A percentile compares a stretch with the other conserved stretches of the same genome.
phyloP scores from a whole-genome alignment of 2,797 vertebrate species.

The Eutrigla gurnardus region DNA sequence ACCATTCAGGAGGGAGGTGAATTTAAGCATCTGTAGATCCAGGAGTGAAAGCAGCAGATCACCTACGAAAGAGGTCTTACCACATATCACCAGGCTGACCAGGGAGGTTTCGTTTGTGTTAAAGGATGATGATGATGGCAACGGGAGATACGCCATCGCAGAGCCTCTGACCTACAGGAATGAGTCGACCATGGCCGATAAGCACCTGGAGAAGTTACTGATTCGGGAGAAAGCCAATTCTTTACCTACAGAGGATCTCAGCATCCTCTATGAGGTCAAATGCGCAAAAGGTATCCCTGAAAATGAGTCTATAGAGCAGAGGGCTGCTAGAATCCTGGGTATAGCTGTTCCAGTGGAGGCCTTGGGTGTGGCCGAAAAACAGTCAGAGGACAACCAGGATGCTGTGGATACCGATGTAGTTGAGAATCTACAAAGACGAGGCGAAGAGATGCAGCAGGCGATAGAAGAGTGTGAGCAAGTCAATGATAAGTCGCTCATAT shows the following conservation, averaged over 20 bases:
- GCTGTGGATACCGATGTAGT: not conserved
- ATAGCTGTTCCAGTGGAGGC: constrained; percentile 93
- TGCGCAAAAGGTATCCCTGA: constrained; percentile 88
- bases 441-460: constrained; percentile 66
- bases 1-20: constrained; percentile 46
- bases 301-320: constrained; percentile 92
- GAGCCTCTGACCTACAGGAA: constrained; percentile 75
- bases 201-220: constrained; percentile 82
- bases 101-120: constrained; percentile 57
- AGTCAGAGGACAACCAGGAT: constrained; percentile 38
- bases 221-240: constrained; percentile 81
- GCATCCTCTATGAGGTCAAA: constrained; percentile 84
- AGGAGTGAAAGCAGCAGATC: constrained; percentile 67
- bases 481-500: constrained; percentile 38
- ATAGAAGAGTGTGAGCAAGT: constrained; percentile 71
- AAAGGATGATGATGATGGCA: constrained; percentile 35
- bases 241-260: constrained; percentile 82
- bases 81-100: constrained; percentile 38
- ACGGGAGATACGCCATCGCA: constrained; percentile 60
- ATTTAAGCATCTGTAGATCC: constrained; percentile 56
- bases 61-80: constrained; percentile 43
- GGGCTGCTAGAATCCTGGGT: constrained; percentile 95
- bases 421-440: constrained; percentile 33
- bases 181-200: constrained; percentile 82
- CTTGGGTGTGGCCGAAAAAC: constrained; percentile 81